Conservation (phyloP, 92 coral and sea anemone species). For the Paragorgia papillata region DNA sequence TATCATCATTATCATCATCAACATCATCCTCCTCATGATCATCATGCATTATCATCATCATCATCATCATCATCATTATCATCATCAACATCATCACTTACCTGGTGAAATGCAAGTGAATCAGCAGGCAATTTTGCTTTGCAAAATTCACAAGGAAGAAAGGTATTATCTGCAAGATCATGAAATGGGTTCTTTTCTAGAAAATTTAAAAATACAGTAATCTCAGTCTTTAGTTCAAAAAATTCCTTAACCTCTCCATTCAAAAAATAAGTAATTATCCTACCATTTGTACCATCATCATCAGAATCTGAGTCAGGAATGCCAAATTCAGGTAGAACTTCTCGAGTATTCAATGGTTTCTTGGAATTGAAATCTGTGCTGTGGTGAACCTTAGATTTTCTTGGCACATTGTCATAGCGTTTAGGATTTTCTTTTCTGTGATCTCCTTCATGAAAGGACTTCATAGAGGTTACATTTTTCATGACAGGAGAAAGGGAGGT, state of each 20-base stretch:
- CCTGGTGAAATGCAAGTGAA: constrained; percentile 75
- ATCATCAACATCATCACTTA: constrained; percentile 15
- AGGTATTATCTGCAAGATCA: constrained; percentile 58
- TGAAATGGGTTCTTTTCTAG: constrained; percentile 18
- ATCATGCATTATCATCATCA: no score
- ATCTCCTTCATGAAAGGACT: not conserved
- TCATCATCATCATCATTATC: no score
- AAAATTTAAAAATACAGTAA: not conserved
- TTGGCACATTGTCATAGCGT: not conserved
- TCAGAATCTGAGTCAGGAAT: constrained; percentile 9
- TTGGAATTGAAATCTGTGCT: not conserved
- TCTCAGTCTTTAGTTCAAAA: not conserved
- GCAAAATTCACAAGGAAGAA: constrained; percentile 95
- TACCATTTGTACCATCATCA: not conserved
- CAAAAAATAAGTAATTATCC: not conserved
- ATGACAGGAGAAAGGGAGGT: no score
- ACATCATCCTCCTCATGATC: no score
- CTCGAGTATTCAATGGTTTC: not conserved
- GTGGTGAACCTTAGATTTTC: not conserved
- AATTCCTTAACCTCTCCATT: no score
- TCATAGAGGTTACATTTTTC: not conserved
- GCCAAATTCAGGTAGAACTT: not conserved
- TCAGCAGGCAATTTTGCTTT: constrained; percentile 61
- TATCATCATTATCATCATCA: no score
- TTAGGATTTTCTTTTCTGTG: not conserved